Evolutionary conservation across 1,140 invertebrate genomes (phyloP), one percentile per base, ranked within the genome.

Genomic region (Hirudo medicinalis): DNA sequence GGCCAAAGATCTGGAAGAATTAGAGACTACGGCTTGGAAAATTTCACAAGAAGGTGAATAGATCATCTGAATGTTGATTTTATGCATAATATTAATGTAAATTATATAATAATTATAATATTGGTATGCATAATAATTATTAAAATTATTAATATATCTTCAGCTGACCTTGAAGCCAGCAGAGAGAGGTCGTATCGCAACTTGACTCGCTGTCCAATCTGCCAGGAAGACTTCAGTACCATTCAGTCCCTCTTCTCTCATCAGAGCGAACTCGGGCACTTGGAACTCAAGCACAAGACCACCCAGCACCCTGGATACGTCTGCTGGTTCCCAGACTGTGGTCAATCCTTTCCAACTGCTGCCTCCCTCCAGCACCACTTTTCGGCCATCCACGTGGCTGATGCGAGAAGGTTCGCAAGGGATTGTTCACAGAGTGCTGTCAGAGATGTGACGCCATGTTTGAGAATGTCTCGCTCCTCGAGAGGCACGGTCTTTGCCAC

Each of bases 271-370:
- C 86, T 87, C 20, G 90, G 90, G 17, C 91, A 93, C 79, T 82
- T 90, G 72, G 89, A 91, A 83, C 82, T 90, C 70, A 90, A 90
- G 80, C 89, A 90, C 80, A 88, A 90, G 80, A 90, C 89, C 19
- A 88, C 89, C 0, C 86, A 87, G 77, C 89, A 89, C 1, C 88
- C 89, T 1, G 89, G 89, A n/a, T 93, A 91, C 77, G 82, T 90
- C 22, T 94, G 91, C 79, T 91, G 91, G 87, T 91, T 91, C 78
- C 90, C 90, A 79, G 89, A 89, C 15, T 94, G 91, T 78, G 90
- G 89, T 78, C 86, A 90, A 78, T 89, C 88, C 78, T 94, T 92
- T 80, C 86, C 88, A 74, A 87, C 87, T 13, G 87, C 89, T 40
- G 85, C 89, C 73, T 85, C 87, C 20, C 84, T 92, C 72, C 89